Conservation (phyloP, 2,797 vertebrate genomes). For the Falco berigora region DNA sequence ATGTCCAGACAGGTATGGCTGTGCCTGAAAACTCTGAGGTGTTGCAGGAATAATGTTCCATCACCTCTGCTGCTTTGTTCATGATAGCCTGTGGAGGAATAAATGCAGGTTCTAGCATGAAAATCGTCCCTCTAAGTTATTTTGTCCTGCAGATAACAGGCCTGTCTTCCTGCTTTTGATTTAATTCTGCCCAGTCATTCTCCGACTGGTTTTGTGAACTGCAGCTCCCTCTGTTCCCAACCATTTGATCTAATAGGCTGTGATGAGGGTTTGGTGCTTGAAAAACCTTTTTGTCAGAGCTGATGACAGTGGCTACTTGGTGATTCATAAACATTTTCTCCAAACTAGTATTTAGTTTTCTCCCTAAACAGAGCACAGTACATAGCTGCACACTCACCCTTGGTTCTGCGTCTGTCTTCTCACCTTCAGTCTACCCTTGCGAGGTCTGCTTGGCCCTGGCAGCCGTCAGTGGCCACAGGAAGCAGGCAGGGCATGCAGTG, state of each 20-base stretch:
- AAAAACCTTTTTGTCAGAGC: not conserved
- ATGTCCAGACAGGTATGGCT: not conserved
- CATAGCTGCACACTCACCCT: no score
- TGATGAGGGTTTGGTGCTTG: not conserved
- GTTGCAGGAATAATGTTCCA: not conserved
- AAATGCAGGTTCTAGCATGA: not conserved
- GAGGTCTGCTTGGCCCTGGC: not conserved
- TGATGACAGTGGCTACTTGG: not conserved
- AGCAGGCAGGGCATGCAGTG: accelerated
- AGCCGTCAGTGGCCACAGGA: accelerated
- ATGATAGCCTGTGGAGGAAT: not conserved
- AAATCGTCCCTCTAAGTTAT: not conserved
- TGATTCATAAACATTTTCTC: not conserved
- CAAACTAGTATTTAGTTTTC: not conserved
- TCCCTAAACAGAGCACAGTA: not conserved
- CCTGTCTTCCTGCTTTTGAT: not conserved
- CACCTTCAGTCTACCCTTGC: not conserved
- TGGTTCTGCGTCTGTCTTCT: not conserved
- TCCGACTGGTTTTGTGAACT: not conserved
- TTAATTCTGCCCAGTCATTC: not conserved
- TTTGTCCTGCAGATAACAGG: not conserved
- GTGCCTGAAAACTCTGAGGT: not conserved
- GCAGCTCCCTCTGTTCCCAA: not conserved
- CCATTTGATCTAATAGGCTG: not conserved
- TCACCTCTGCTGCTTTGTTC: not conserved